These are phyloP conservation scores for Abrostola triplasia DNA, from an alignment of 2,888 invertebrate genomes.

Conservation along the genomic window DNA sequence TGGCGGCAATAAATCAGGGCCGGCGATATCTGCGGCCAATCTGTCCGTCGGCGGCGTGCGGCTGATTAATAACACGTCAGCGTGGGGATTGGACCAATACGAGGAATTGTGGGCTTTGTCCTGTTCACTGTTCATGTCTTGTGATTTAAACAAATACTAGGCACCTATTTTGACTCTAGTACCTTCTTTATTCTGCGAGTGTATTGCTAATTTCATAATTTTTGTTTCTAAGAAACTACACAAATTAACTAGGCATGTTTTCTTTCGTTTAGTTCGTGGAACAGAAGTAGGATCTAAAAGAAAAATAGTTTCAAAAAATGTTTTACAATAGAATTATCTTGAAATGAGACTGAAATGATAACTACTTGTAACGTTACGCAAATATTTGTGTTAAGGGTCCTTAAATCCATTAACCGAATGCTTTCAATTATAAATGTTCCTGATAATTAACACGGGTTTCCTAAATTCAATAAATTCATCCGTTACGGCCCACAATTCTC, in stretches of 20 bases:
- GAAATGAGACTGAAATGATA: too few relatives aligned
- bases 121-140: background rate
- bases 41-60: slow-evolving; percentile 31
- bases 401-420: slow-evolving; percentile 37
- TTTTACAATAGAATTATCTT: too few relatives aligned
- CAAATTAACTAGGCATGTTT: too few relatives aligned
- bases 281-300: too few relatives aligned
- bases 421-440: slow-evolving; percentile 38
- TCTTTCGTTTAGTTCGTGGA: too few relatives aligned
- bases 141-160: too few relatives aligned
- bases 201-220: too few relatives aligned
- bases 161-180: too few relatives aligned
- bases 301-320: too few relatives aligned
- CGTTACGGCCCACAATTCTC: slow-evolving; percentile 32
- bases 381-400: background rate
- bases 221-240: too few relatives aligned
- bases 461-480: slow-evolving; percentile 50
- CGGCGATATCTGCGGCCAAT: slow-evolving; percentile 39
- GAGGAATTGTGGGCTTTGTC: slow-evolving; percentile 20
- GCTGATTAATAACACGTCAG: slow-evolving; percentile 38
- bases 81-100: slow-evolving; percentile 35
- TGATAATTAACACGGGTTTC: slow-evolving; percentile 42
- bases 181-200: too few relatives aligned
- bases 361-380: too few relatives aligned
- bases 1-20: slow-evolving; percentile 42